These are phyloP conservation scores for Cremastinae sp. DNA, from an alignment of 2,888 invertebrate genomes.

Conservation along the genomic window DNA sequence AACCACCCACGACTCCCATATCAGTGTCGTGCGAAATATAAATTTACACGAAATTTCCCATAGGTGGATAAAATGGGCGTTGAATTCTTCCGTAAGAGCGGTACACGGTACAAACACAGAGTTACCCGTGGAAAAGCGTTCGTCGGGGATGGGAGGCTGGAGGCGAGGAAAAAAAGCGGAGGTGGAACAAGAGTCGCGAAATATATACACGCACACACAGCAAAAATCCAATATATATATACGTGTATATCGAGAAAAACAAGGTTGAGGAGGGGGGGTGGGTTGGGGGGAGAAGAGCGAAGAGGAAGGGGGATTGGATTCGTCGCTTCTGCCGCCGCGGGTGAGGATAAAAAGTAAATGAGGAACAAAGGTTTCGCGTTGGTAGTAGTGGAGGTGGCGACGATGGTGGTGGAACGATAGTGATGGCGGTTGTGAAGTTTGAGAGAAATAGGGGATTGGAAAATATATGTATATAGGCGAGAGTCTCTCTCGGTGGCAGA, in stretches of 20 bases:
- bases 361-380: conserved; percentile 76
- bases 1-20: no score
- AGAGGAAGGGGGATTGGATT: conserved; percentile 64
- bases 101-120: conserved; percentile 47
- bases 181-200: conserved; percentile 50
- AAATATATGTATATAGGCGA: conserved; percentile 66
- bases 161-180: conserved; percentile 56
- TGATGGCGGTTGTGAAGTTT: conserved; percentile 53
- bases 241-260: no score
- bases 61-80: not conserved
- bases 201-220: no score
- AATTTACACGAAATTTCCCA: conserved; percentile 32
- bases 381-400: conserved; percentile 43
- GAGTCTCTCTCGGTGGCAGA: conserved; percentile 74
- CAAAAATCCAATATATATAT: no score
- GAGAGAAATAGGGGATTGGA: conserved; percentile 59
- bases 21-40: no score
- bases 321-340: conserved; percentile 68
- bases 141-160: conserved; percentile 16
- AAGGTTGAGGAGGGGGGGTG: conserved; percentile 53
- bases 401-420: conserved; percentile 40
- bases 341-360: conserved; percentile 79
- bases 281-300: conserved; percentile 47
- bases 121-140: conserved; percentile 36
- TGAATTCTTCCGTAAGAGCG: not conserved